phyloP scores from a whole-genome alignment of 2,797 vertebrate genomes.

The Callimico goeldii region DNA sequence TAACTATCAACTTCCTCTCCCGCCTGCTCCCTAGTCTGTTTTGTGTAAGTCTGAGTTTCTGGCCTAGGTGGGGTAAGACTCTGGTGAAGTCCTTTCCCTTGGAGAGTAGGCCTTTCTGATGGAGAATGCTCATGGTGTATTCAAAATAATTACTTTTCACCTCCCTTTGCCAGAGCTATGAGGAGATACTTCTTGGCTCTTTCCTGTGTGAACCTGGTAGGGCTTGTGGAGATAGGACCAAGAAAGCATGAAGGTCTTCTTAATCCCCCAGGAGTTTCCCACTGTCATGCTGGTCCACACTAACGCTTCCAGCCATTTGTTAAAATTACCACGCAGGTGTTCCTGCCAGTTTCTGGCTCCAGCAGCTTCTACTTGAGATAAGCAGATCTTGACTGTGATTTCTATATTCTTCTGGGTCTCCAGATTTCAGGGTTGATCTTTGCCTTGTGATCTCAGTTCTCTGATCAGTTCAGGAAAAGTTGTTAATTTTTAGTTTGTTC shows the following conservation, averaged over 20 bases:
- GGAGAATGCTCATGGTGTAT: not conserved
- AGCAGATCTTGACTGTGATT: not conserved
- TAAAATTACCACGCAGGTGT: not conserved
- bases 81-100: not conserved
- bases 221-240: not conserved
- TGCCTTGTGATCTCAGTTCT: not conserved
- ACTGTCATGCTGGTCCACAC: not conserved
- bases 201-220: not conserved
- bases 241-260: not conserved
- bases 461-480: not conserved
- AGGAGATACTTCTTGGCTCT: not conserved
- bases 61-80: not conserved
- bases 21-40: not conserved
- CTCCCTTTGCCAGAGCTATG: not conserved
- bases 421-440: not conserved
- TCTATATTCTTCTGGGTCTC: not conserved
- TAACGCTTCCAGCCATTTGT: not conserved
- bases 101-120: not conserved
- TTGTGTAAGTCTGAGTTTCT: not conserved
- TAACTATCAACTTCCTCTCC: not conserved
- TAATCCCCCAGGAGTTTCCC: not conserved
- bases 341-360: not conserved
- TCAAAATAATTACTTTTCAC: not conserved
- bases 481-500: not conserved
- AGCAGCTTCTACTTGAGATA: not conserved